A percentile compares a stretch with the other conserved stretches of the same genome.
These are phyloP conservation scores for Hirtodrosophila trivittata DNA, from an alignment of 2,888 invertebrate species.

Conservation along the genomic window DNA sequence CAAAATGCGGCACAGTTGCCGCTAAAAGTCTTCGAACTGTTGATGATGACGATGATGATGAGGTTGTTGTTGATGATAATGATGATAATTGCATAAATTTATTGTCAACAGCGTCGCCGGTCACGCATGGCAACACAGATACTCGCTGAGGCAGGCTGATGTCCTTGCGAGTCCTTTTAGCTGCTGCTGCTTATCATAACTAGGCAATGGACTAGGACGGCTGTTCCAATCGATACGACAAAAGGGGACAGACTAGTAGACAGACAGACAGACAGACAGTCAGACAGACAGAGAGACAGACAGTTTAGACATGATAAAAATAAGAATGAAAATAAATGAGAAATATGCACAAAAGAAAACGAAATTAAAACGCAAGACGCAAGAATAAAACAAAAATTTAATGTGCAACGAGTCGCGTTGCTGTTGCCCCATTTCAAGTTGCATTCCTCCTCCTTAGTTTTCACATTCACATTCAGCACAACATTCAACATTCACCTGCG, in stretches of 20 bases:
- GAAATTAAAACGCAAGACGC: slow-evolving; percentile 71
- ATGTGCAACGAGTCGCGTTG: slow-evolving; percentile 19
- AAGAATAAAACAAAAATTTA: slow-evolving; percentile 35
- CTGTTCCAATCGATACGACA: slow-evolving; percentile 20
- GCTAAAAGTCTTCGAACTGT: too few species aligned
- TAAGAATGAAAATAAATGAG: slow-evolving; percentile 39
- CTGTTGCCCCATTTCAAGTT: slow-evolving; percentile 57
- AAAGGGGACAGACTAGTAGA: not conserved
- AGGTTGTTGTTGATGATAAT: slow-evolving; percentile 19
- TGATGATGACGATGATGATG: slow-evolving; percentile 23
- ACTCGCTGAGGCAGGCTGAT: not conserved
- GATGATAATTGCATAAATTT: slow-evolving; percentile 60
- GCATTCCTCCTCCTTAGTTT: slow-evolving; percentile 25
- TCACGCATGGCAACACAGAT: slow-evolving; percentile 60
- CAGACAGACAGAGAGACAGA: slow-evolving; percentile 6
- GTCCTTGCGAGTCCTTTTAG: slow-evolving; percentile 9
- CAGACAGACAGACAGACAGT: slow-evolving; percentile 10
- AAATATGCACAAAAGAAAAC: slow-evolving; percentile 68
- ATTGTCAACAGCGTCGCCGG: slow-evolving; percentile 60
- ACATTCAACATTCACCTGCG: slow-evolving; percentile 56
- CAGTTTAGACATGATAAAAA: slow-evolving; percentile 21
- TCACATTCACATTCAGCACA: slow-evolving; percentile 17
- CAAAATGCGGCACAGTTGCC: too few species aligned
- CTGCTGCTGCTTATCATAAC: slow-evolving; percentile 35
- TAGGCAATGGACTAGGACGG: slow-evolving; percentile 24